phyloP scores from a whole-genome alignment of 2,888 invertebrate genomes.

The Tridacna gigas region DNA sequence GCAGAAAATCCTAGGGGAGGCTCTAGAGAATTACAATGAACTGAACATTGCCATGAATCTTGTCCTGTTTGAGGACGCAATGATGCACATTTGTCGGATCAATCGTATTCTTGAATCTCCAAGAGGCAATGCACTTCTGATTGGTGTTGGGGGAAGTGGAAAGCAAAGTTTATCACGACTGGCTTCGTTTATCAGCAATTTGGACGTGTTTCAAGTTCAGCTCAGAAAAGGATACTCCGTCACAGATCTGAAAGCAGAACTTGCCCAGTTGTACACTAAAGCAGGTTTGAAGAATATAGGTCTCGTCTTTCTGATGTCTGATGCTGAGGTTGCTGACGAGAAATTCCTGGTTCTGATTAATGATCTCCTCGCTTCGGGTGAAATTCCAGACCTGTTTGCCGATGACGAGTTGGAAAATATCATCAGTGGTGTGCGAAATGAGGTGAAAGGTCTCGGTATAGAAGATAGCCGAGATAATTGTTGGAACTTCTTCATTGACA shows the following conservation, averaged over 20 bases:
- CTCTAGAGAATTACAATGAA: constrained; percentile 97
- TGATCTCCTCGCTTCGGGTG: constrained; percentile 97
- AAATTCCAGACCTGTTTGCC: constrained; percentile 97
- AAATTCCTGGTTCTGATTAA: constrained; percentile 97
- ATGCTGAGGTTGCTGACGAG: constrained; percentile 98
- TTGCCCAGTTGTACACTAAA: constrained; percentile 94
- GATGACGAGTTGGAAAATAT: constrained; percentile 98
- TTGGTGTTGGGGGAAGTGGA: constrained; percentile 98
- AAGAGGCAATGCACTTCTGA: constrained; percentile 95
- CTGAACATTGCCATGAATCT: constrained; percentile 98
- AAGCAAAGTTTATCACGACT: constrained; percentile 96
- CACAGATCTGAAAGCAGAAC: constrained; percentile 92
- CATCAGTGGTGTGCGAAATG: constrained; percentile 88
- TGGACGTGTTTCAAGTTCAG: constrained; percentile 97
- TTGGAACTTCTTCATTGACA: constrained; percentile 98
- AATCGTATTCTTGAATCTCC: constrained; percentile 97
- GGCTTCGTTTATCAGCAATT: constrained; percentile 96
- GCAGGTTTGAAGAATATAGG: constrained; percentile 97
- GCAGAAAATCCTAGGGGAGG: constrained; percentile 93
- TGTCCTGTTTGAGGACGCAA: constrained; percentile 98
- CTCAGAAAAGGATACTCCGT: constrained; percentile 95
- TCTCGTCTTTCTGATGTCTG: constrained; percentile 97
- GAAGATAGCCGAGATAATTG: constrained; percentile 97
- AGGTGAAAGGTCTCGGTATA: constrained; percentile 90
- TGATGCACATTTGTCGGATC: constrained; percentile 96